Evolutionary conservation across 1,140 invertebrate species (phyloP).

Genomic region (Bombus waltoni): DNA sequence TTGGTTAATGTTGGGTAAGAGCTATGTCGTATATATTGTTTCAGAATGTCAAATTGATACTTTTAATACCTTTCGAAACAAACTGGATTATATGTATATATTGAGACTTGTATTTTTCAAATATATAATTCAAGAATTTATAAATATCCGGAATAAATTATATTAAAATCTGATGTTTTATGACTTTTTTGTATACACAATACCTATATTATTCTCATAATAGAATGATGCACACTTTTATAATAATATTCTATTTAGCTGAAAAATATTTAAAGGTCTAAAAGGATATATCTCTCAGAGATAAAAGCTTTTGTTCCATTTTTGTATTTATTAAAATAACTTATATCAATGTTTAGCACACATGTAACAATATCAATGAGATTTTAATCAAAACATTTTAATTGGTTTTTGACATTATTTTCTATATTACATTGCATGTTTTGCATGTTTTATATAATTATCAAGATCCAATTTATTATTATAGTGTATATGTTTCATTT

Average conservation of each 20-base stretch:
- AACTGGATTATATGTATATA: neutral
- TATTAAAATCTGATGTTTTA: neutral
- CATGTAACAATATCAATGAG: neutral
- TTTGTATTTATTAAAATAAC: neutral
- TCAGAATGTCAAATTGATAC: constrained; percentile 13
- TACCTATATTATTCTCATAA: neutral
- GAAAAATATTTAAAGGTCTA: neutral
- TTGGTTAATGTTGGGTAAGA: constrained; percentile 45
- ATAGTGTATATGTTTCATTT: constrained; percentile 24
- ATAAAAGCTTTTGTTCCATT: neutral
- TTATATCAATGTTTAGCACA: neutral
- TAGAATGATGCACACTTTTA: neutral
- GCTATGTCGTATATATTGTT: neutral
- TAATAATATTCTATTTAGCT: neutral
- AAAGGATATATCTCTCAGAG: neutral
- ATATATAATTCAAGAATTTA: neutral
- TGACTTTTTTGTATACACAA: neutral
- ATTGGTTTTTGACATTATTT: neutral
- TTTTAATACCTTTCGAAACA: neutral
- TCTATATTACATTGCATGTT: neutral
- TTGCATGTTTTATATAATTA: neutral
- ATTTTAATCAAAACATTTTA: neutral
- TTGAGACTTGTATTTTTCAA: neutral
- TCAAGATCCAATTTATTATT: neutral
- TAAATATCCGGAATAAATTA: neutral